These are phyloP conservation scores for Dinocampus coccinellae DNA, from an alignment of 2,888 invertebrate species.

Conservation along the genomic window DNA sequence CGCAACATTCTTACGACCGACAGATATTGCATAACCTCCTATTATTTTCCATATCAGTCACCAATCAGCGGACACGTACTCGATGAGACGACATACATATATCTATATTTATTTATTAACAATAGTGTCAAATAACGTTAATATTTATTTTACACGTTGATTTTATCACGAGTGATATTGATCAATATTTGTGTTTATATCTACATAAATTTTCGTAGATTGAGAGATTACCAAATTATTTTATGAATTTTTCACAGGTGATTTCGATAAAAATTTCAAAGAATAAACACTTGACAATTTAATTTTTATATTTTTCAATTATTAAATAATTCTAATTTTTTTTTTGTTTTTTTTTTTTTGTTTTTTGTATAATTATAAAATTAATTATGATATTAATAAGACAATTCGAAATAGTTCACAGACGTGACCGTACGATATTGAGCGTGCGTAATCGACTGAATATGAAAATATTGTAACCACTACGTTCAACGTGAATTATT, in stretches of 20 bases:
- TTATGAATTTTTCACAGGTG: too few species aligned
- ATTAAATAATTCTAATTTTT: too few species aligned
- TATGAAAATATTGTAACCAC: background rate
- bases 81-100: slow-evolving; percentile 41
- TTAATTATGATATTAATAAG: background rate
- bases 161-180: background rate
- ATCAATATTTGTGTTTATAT: background rate
- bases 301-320: too few species aligned
- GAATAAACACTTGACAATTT: too few species aligned
- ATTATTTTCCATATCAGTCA: slow-evolving; percentile 60
- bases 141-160: background rate
- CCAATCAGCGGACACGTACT: slow-evolving; percentile 49
- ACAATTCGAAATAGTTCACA: background rate
- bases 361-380: background rate
- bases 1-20: slow-evolving; percentile 22
- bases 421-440: background rate
- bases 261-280: too few species aligned
- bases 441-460: background rate
- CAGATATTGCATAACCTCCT: slow-evolving; percentile 56
- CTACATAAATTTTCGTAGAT: too few species aligned
- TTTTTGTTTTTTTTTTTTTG: too few species aligned
- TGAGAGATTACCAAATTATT: too few species aligned
- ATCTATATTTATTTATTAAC: background rate
- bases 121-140: background rate
- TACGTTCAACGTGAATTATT: slow-evolving; percentile 37